A percentile compares a stretch with the other conserved stretches of the same genome.
Evolutionary conservation across 2,797 vertebrate species (phyloP).

Genomic region (Premnoplex brunnescens): DNA sequence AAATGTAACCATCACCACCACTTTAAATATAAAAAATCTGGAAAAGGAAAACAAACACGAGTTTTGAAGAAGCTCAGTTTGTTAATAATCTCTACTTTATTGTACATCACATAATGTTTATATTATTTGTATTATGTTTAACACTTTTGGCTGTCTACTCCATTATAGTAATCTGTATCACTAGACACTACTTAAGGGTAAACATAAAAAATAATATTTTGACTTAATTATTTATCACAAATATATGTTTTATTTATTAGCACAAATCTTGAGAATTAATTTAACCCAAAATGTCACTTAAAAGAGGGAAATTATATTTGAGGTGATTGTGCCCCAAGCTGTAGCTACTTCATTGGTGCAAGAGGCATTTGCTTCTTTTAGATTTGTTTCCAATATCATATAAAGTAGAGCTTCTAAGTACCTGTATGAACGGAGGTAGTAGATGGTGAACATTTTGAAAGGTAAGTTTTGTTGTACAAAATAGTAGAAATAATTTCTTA

Average conservation of each 20-base stretch:
- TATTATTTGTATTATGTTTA: not conserved
- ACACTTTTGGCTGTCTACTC: not conserved
- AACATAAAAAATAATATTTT: not conserved
- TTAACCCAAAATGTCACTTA: not conserved
- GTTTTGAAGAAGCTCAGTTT: not conserved
- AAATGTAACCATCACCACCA: not conserved
- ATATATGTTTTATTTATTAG: not conserved
- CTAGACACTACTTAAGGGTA: not conserved
- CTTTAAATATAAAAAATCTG: conserved; percentile 1
- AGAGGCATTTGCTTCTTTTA: not conserved
- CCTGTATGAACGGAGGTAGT: not conserved
- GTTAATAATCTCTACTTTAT: not conserved
- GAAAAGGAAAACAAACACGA: not conserved
- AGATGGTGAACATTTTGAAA: not conserved
- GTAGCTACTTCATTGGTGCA: not conserved
- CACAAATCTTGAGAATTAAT: not conserved
- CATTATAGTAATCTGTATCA: not conserved
- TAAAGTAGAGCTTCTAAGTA: not conserved
- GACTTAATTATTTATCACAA: not conserved
- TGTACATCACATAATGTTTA: rapidly evolving
- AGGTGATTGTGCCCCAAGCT: not conserved
- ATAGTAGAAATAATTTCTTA: not conserved
- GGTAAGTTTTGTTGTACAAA: not conserved
- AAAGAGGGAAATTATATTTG: not conserved
- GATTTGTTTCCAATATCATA: not conserved